Base-by-base conservation (phyloP, 2,888 invertebrate genomes). In the Dorcus hopei region DNA sequence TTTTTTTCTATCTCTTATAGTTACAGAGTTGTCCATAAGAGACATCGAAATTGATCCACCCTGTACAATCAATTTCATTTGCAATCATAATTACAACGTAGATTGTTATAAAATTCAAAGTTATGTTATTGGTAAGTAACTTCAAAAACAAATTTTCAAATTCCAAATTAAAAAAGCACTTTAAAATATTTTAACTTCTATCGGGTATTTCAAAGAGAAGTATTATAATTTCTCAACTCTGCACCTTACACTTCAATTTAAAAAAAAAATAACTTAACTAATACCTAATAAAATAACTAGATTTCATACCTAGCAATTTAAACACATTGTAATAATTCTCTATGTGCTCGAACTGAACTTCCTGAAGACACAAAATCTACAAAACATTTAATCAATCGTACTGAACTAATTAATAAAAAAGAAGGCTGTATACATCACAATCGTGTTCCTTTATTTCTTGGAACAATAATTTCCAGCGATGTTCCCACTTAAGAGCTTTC, bases 361-460 rank as follows among this genome's bases (percentile, higher is more conserved):
- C 97, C 84, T 97, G 97, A 6, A 97, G 79, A 74, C 93, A 93
- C 58, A 94, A 71, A 58, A 94, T 86, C 92, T 92, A 77, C 52
- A 82, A 81, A 64, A 65, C 63, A 69, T 65, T 61, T 52, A 55
- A 56, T 26, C 9, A 58, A n/a, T 54, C 3, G 49, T 50, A 45
- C 33, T 53, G n/a, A 4, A 49, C 49, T 23, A 38, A n/a, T 49
- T n/a, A 49, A 57, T 16, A 56, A 55, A 50, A 14, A 33, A 57
- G 14, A 1, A 14, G 14, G 14, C 14, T 14, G 1, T 79, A 79
- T 79, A 88, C 87, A 78, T 88, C 87, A 59, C 88, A 84, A 57
- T 80, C 72, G 16, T 81, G 77, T 41, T 77, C 72, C 11, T 79
- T 71, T 49, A 90, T 81, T 78, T 90, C 88, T 55, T 80, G 73